These are phyloP conservation scores for Papilio aristodemus DNA, from an alignment of 1,140 invertebrate species.

Conservation along the genomic window DNA sequence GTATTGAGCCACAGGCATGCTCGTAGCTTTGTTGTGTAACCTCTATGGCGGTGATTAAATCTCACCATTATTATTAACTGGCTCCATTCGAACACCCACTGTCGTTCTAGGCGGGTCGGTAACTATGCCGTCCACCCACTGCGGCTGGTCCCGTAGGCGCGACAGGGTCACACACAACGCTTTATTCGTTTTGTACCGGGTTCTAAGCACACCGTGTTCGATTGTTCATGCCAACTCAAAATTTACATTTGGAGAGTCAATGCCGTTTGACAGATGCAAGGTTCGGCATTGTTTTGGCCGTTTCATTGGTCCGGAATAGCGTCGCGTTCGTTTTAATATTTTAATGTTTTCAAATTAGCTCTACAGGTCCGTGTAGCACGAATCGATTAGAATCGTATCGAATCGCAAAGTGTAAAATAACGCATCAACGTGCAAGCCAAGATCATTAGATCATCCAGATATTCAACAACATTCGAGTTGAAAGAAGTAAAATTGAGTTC, in stretches of 20 bases:
- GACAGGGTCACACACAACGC: conserved; percentile 75
- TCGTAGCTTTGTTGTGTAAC: conserved; percentile 75
- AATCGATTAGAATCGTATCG: conserved; percentile 28
- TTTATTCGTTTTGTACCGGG: conserved; percentile 66
- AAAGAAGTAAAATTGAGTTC: conserved; percentile 53
- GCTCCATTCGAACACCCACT: conserved; percentile 80
- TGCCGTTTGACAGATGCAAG: conserved; percentile 66
- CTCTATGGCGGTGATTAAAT: conserved; percentile 78
- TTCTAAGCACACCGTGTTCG: conserved; percentile 67
- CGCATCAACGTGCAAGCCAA: conserved; percentile 71
- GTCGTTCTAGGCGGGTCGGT: conserved; percentile 74
- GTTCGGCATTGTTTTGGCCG: conserved; percentile 71
- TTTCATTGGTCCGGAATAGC: conserved; percentile 65
- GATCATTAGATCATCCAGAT: conserved; percentile 67
- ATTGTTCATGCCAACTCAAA: conserved; percentile 69
- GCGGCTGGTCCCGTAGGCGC: conserved; percentile 77
- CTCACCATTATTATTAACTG: conserved; percentile 80
- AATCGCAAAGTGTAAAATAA: conserved; percentile 37
- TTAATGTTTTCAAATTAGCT: conserved; percentile 53
- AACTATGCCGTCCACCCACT: conserved; percentile 79
- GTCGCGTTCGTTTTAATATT: conserved; percentile 49
- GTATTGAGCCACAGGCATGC: conserved; percentile 65
- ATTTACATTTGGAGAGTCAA: conserved; percentile 75
- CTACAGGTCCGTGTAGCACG: conserved; percentile 25
- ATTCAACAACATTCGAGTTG: conserved; percentile 52